Conservation (phyloP, 2,113 vertebrate genomes). For the Heterochromis multidens region DNA sequence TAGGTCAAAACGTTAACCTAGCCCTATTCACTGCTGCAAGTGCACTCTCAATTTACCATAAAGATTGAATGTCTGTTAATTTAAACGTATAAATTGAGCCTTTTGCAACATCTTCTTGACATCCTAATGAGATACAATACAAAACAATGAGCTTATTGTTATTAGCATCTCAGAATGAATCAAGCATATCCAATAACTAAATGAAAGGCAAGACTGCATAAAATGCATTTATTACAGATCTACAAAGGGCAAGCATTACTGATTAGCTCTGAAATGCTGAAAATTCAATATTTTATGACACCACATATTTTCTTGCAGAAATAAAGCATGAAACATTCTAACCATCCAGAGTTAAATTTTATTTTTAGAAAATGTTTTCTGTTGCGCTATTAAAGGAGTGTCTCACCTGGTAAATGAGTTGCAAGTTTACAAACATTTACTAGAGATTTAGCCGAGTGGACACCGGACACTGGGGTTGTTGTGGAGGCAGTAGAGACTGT, state of each 20-base stretch:
- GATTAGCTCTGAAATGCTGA: not conserved
- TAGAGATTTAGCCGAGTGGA: not conserved
- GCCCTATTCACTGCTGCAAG: not conserved
- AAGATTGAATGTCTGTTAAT: not conserved
- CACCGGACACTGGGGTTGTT: not conserved
- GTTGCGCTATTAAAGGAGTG: not conserved
- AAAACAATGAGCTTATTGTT: not conserved
- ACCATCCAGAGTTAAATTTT: not conserved
- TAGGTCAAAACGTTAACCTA: not conserved
- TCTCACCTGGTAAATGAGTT: not conserved
- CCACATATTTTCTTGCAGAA: not conserved
- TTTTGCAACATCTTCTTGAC: not conserved
- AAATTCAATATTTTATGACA: not conserved
- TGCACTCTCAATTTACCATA: not conserved
- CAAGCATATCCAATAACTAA: not conserved
- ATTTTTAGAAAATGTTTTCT: not conserved
- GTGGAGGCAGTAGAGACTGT: not conserved
- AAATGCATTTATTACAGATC: conserved; percentile 20
- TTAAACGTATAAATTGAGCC: not conserved
- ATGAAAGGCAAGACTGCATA: not conserved
- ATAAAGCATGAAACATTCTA: not conserved
- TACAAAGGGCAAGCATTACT: not conserved
- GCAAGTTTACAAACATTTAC: not conserved
- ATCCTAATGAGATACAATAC: not conserved
- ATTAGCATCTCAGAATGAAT: not conserved